A percentile compares a stretch with the other conserved stretches of the same genome.
Evolutionary conservation across 1,140 invertebrate genomes (phyloP).

Genomic region (Trichonephila inaurata): DNA sequence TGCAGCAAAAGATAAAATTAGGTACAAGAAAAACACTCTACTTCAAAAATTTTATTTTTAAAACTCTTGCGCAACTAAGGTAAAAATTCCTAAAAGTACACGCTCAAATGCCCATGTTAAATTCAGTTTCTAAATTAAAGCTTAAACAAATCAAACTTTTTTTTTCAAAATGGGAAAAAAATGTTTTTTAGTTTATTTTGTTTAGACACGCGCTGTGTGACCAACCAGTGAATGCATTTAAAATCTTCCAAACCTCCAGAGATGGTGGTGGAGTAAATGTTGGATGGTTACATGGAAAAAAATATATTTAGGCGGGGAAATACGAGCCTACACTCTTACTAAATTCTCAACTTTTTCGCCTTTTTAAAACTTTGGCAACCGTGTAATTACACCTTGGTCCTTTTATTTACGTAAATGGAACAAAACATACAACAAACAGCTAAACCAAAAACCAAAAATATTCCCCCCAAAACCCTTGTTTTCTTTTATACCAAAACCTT

Average conservation of each 20-base stretch:
- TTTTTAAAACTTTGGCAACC: constrained; percentile 66
- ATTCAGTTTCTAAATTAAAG: constrained; percentile 64
- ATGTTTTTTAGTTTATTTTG: constrained; percentile 51
- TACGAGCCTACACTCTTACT: background rate
- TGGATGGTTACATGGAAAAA: background rate
- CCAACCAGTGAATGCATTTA: constrained; percentile 5
- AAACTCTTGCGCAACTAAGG: background rate
- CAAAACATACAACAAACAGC: constrained; percentile 56
- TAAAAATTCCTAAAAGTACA: constrained; percentile 15
- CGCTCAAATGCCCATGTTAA: constrained; percentile 27
- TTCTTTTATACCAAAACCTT: constrained; percentile 9
- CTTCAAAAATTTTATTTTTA: background rate
- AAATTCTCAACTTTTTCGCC: constrained; percentile 50
- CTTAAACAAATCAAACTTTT: constrained; percentile 64
- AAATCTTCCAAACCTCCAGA: constrained; percentile 18
- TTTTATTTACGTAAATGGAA: constrained; percentile 60
- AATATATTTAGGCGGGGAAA: background rate
- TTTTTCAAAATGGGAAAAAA: background rate
- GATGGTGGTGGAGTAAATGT: background rate
- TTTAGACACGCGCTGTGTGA: constrained; percentile 37
- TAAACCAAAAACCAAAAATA: constrained; percentile 51
- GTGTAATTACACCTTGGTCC: constrained; percentile 73
- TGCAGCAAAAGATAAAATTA: no score
- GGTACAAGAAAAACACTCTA: no score
- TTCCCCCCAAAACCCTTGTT: constrained; percentile 14